Evolutionary conservation across 2,888 invertebrate species (phyloP).

Genomic region (Rotaria sp.): DNA sequence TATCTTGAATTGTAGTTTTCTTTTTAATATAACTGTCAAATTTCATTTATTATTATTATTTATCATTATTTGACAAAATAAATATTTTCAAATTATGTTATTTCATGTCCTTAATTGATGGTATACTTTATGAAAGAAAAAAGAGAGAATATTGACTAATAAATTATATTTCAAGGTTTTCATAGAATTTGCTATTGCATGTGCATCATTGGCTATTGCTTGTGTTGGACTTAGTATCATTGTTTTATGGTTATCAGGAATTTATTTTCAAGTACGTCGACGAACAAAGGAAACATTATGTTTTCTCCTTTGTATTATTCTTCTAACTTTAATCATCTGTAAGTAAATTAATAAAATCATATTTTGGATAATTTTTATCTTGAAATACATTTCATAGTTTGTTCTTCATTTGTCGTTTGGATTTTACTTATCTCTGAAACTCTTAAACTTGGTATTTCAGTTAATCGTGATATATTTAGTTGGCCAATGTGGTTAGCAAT

Average conservation of each 20-base stretch:
- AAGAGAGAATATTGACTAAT: no score
- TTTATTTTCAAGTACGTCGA: background rate
- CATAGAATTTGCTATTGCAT: background rate
- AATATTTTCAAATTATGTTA: no score
- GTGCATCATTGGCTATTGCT: background rate
- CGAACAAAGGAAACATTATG: background rate
- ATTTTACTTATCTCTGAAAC: background rate
- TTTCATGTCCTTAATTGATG: no score
- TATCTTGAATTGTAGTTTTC: background rate
- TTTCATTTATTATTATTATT: no score
- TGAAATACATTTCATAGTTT: background rate
- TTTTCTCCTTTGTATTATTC: background rate
- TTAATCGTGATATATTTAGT: background rate
- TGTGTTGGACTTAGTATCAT: background rate
- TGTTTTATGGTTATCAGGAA: background rate
- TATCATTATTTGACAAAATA: no score
- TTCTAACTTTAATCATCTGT: background rate
- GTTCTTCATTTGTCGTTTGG: background rate
- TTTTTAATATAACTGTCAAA: background rate
- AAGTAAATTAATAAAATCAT: background rate
- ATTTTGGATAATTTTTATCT: background rate
- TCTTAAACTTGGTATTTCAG: background rate
- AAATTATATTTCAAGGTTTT: background rate
- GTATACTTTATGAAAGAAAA: no score
- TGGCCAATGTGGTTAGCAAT: conserved; percentile 21